Evolutionary conservation across 35 echinoderm and acorn worm genomes (phyloP).

Genomic region (Apostichopus californicus): DNA sequence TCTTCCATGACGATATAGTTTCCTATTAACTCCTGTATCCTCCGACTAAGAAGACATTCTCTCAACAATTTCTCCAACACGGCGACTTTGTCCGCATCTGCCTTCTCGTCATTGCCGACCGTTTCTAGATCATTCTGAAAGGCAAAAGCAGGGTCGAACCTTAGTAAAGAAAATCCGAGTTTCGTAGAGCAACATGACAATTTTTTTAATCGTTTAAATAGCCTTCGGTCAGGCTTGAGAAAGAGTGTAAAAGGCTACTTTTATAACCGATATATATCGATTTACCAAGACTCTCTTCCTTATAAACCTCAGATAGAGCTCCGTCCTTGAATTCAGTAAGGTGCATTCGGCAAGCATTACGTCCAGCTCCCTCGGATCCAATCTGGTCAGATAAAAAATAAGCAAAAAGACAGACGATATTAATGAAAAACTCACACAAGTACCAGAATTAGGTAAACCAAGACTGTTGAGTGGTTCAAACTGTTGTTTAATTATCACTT

Average conservation of each 20-base stretch:
- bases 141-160: too few relatives aligned
- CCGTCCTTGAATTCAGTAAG: conserved; percentile 93
- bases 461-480: too few relatives aligned
- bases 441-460: too few relatives aligned
- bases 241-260: too few relatives aligned
- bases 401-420: too few relatives aligned
- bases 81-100: conserved; percentile 47
- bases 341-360: conserved; percentile 94
- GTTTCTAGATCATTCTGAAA: conserved; percentile 91
- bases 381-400: conserved; percentile 40
- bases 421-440: too few relatives aligned
- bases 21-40: conserved; percentile 96
- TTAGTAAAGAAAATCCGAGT: too few relatives aligned
- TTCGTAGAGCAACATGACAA: too few relatives aligned
- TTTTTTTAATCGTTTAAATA: too few relatives aligned
- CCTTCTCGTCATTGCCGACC: conserved; percentile 60
- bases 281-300: conserved; percentile 85
- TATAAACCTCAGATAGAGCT: conserved; percentile 94
- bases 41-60: conserved; percentile 79
- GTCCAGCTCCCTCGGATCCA: conserved; percentile 94
- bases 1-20: conserved; percentile 99
- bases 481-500: too few relatives aligned
- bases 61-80: conserved; percentile 78
- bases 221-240: too few relatives aligned
- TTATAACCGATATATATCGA: not conserved